Conservation (phyloP, 2,888 invertebrate genomes). For the Watsonalla cultraria region DNA sequence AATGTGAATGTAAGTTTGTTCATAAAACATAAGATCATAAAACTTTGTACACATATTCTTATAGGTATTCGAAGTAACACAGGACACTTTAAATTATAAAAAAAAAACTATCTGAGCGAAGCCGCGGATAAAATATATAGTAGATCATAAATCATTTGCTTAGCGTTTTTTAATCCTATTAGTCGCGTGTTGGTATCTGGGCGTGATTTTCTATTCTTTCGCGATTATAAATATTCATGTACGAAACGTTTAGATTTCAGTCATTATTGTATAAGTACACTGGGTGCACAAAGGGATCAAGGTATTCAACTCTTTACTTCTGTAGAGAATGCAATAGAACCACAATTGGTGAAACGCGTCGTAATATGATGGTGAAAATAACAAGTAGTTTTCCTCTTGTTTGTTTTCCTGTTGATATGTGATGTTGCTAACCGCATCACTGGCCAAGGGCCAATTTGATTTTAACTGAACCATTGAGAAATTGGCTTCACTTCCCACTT, state of each 20-base stretch:
- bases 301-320: background rate
- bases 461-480: constrained; percentile 30
- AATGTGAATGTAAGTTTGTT: no score
- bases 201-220: background rate
- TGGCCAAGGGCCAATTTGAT: constrained; percentile 49
- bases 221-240: background rate
- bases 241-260: background rate
- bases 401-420: constrained; percentile 30
- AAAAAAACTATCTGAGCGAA: no score
- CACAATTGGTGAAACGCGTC: background rate
- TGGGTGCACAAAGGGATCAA: background rate
- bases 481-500: constrained; percentile 16
- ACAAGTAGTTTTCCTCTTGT: constrained; percentile 30
- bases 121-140: no score
- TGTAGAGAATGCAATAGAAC: background rate
- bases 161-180: background rate
- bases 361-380: constrained; percentile 10
- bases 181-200: background rate
- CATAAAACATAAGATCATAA: no score
- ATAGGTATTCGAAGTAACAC: no score
- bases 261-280: background rate
- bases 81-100: no score
- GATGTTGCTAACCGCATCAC: constrained; percentile 39
- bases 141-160: background rate
- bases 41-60: no score